phyloP scores from a whole-genome alignment of 2,113 vertebrate species.

The Myanophis thanlyinensis region DNA sequence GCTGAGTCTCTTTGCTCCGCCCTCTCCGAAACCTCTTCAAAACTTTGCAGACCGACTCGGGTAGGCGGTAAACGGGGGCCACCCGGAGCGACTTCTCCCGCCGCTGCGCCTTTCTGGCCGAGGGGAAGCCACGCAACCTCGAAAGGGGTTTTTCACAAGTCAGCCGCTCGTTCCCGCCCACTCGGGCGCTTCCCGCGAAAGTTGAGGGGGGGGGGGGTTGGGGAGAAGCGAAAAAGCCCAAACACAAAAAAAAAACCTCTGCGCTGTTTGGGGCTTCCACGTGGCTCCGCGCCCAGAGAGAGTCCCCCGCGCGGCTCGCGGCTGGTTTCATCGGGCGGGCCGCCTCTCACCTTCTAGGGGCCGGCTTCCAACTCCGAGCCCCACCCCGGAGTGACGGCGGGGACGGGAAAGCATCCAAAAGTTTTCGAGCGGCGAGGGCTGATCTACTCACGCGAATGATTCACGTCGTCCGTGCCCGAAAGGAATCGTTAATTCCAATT shows the following conservation, averaged over 20 bases:
- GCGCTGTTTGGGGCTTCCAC: background rate
- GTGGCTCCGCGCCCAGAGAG: background rate
- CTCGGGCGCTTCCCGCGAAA: background rate
- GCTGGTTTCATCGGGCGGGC: background rate
- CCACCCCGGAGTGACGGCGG: background rate
- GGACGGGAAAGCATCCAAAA: background rate
- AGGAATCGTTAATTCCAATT: background rate
- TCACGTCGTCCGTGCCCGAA: background rate
- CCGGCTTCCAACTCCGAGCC: background rate
- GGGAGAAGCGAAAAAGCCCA: accelerated
- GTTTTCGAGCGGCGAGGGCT: background rate
- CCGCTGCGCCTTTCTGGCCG: background rate
- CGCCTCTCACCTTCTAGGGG: background rate
- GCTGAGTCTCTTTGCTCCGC: background rate
- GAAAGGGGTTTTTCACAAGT: background rate
- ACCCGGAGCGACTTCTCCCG: background rate
- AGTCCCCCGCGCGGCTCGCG: background rate
- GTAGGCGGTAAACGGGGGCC: background rate
- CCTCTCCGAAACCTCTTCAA: background rate
- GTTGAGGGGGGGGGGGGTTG: no score
- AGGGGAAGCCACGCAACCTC: background rate
- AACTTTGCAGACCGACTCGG: background rate
- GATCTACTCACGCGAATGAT: background rate
- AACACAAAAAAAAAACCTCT: background rate
- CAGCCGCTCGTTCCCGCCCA: background rate